Percentiles rank a stretch among this genome's conserved stretches.
Conservation (phyloP, 2,888 invertebrate species). For the Drosophila nr. fundita region DNA sequence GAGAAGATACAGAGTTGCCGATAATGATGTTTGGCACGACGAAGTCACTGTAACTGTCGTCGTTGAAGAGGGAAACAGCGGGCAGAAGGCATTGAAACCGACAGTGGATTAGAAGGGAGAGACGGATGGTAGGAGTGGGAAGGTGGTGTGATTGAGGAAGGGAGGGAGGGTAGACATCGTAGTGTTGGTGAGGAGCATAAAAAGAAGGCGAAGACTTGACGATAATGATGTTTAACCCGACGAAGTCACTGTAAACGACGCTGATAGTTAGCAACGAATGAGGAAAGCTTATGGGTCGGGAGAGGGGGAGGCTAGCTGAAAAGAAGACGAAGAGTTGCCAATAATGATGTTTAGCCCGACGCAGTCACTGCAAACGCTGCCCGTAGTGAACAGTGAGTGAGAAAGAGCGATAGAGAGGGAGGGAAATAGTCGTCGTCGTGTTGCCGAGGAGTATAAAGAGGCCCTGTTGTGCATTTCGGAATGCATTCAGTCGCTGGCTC, state of each 20-base stretch:
- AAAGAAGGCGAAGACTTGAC: constrained; percentile 49
- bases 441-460: constrained; percentile 83
- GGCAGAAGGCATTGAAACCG: background rate
- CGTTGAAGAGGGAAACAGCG: background rate
- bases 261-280: background rate
- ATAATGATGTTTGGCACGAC: constrained; percentile 67
- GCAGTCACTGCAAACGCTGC: constrained; percentile 29
- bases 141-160: background rate
- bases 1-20: constrained; percentile 52
- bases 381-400: background rate
- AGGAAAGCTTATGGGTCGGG: background rate
- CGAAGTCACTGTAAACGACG: constrained; percentile 30
- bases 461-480: constrained; percentile 82
- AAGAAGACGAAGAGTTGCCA: constrained; percentile 60
- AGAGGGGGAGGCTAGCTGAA: background rate
- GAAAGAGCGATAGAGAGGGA: background rate
- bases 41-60: constrained; percentile 28
- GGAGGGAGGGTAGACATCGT: background rate
- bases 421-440: constrained; percentile 24
- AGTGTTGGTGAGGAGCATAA: constrained; percentile 42
- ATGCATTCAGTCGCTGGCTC: constrained; percentile 85
- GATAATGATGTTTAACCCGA: constrained; percentile 66
- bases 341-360: constrained; percentile 65
- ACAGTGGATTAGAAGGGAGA: background rate
- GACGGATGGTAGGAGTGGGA: too few species aligned